Evolutionary conservation across 2,888 invertebrate genomes (phyloP).

Genomic region (Agrotis clavis): DNA sequence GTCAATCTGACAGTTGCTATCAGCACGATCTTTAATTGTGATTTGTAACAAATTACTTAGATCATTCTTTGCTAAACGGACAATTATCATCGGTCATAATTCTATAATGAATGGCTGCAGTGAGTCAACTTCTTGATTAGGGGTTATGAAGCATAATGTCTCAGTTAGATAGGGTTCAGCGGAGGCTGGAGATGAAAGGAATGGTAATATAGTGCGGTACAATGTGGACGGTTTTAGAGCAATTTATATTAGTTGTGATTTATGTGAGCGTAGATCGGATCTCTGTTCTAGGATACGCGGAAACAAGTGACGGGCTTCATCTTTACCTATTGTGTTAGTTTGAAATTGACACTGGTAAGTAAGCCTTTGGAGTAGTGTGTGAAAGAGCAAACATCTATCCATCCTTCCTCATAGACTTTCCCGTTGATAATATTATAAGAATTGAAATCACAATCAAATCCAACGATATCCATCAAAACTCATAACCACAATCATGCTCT

Average conservation of each 20-base stretch:
- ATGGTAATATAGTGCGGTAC: conserved; percentile 43
- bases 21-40: conserved; percentile 69
- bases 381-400: no score
- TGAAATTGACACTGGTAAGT: background rate
- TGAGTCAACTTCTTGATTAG: conserved; percentile 59
- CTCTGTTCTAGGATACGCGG: conserved; percentile 28
- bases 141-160: conserved; percentile 60
- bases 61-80: conserved; percentile 66
- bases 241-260: conserved; percentile 48
- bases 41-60: conserved; percentile 70
- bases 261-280: conserved; percentile 47
- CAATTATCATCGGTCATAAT: conserved; percentile 64
- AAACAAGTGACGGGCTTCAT: conserved; percentile 15
- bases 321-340: background rate
- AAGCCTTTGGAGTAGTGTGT: background rate
- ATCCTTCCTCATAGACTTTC: no score
- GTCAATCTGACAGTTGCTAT: conserved; percentile 75
- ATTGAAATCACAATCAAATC: conserved; percentile 8
- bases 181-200: conserved; percentile 55
- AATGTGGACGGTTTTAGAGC: conserved; percentile 43
- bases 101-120: conserved; percentile 57
- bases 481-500: conserved; percentile 14
- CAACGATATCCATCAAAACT: conserved; percentile 1
- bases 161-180: conserved; percentile 51
- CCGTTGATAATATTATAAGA: no score